Evolutionary conservation across 2,888 invertebrate species (phyloP).

Genomic region (Eretmocerus hayati): DNA sequence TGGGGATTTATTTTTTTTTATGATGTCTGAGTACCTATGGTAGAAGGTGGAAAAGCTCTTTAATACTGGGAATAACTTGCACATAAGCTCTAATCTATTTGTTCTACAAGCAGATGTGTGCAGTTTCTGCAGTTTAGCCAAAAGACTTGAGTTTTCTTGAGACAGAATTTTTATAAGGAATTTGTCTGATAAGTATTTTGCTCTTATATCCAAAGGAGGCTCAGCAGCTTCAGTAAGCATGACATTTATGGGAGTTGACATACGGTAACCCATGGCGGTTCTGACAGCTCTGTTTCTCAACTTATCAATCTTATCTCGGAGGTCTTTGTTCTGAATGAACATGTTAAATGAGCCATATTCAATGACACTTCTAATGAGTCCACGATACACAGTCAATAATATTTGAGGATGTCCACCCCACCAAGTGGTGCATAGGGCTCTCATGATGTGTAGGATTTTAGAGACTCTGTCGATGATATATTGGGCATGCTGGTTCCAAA

Average conservation of each 20-base stretch:
- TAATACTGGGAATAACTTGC: background rate
- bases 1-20: background rate
- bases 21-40: background rate
- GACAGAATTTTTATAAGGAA: background rate
- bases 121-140: background rate
- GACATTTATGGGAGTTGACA: background rate
- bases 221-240: background rate
- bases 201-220: background rate
- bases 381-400: background rate
- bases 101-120: background rate
- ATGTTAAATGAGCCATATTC: background rate
- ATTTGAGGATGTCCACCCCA: slow-evolving; percentile 7
- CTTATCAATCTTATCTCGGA: background rate
- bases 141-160: background rate
- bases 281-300: background rate
- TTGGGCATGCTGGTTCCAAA: background rate
- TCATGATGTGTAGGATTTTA: slow-evolving; percentile 1
- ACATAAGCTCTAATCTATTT: background rate
- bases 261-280: slow-evolving; percentile 1
- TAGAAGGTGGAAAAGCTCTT: background rate
- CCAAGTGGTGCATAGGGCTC: slow-evolving; percentile 3
- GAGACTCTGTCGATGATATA: background rate
- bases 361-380: background rate
- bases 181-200: background rate
- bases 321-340: background rate